These are phyloP conservation scores for Sternarchorhynchus goeldii DNA, from an alignment of 2,797 vertebrate species.

Conservation along the genomic window DNA sequence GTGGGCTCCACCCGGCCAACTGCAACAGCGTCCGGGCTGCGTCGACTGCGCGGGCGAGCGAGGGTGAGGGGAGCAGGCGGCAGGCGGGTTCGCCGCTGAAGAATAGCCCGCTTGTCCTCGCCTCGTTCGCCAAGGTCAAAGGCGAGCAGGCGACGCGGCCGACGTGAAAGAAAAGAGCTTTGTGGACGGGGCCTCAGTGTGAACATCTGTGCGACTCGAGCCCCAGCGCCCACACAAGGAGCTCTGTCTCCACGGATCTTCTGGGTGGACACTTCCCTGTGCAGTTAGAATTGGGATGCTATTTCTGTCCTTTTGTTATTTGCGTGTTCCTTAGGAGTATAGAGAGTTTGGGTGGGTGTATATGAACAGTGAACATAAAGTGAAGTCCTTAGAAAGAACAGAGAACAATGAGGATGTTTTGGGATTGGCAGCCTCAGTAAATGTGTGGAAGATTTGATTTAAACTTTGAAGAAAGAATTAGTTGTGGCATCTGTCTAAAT, in stretches of 20 bases:
- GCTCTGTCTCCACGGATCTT: slow-evolving; percentile 44
- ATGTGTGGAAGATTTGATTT: background rate
- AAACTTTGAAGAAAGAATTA: slow-evolving; percentile 1
- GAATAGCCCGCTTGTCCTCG: slow-evolving; percentile 59
- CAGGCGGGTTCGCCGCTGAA: slow-evolving; percentile 25
- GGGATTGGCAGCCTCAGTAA: background rate
- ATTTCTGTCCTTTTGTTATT: slow-evolving; percentile 46
- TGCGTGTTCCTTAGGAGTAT: slow-evolving; percentile 40
- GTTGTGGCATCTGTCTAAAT: background rate
- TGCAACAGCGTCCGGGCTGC: background rate
- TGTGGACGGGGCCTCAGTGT: slow-evolving; percentile 55
- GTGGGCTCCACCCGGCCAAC: background rate
- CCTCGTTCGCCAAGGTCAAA: slow-evolving; percentile 60
- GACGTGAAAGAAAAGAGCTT: slow-evolving; percentile 60
- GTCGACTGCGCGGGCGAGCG: slow-evolving; percentile 30
- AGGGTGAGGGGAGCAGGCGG: slow-evolving; percentile 40
- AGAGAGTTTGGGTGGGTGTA: slow-evolving; percentile 8
- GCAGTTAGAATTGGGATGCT: slow-evolving; percentile 45
- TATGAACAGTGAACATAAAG: background rate
- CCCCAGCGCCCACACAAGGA: slow-evolving; percentile 44
- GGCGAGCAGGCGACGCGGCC: slow-evolving; percentile 55
- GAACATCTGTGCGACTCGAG: slow-evolving; percentile 57
- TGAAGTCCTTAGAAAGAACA: background rate
- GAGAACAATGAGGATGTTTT: background rate
- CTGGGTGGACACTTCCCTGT: slow-evolving; percentile 39